These are phyloP conservation scores for Catonia carolina DNA, from an alignment of 2,888 invertebrate genomes.

Conservation along the genomic window DNA sequence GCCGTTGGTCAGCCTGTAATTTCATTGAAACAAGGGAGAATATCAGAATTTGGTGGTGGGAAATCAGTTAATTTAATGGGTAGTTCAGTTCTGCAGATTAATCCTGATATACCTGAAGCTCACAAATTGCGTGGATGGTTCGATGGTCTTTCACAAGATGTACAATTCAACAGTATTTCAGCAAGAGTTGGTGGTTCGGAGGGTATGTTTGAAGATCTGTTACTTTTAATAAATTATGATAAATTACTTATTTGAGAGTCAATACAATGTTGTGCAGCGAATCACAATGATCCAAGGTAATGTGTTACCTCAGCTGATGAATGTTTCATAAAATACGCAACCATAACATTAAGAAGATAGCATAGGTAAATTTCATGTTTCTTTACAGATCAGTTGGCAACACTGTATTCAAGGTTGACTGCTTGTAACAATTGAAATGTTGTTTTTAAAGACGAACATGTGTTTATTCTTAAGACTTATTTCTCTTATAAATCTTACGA, in stretches of 20 bases:
- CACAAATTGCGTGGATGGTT: slow-evolving; percentile 88
- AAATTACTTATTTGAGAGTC: not conserved
- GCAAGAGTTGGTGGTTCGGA: slow-evolving; percentile 41
- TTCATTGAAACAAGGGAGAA: slow-evolving; percentile 73
- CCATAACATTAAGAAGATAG: too few relatives aligned
- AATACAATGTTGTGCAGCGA: slow-evolving; percentile 4
- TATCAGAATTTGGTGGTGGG: slow-evolving; percentile 70
- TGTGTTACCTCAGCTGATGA: too few relatives aligned
- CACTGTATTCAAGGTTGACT: too few relatives aligned
- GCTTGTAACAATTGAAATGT: too few relatives aligned
- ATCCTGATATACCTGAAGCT: slow-evolving; percentile 86
- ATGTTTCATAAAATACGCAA: too few relatives aligned
- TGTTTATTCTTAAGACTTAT: too few relatives aligned
- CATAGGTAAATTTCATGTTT: too few relatives aligned
- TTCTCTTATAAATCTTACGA: too few relatives aligned
- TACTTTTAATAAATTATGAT: not conserved
- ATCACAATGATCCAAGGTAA: not conserved
- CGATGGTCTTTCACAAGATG: slow-evolving; percentile 52
- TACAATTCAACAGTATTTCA: slow-evolving; percentile 50
- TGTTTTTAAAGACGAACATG: too few relatives aligned
- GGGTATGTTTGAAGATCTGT: slow-evolving; percentile 21
- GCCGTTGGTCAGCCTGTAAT: slow-evolving; percentile 70
- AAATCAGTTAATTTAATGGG: slow-evolving; percentile 35
- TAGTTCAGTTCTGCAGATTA: slow-evolving; percentile 61
- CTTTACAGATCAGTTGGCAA: too few relatives aligned